These are phyloP conservation scores for Aythya fuligula DNA, from an alignment of 2,797 vertebrate genomes.

Conservation along the genomic window DNA sequence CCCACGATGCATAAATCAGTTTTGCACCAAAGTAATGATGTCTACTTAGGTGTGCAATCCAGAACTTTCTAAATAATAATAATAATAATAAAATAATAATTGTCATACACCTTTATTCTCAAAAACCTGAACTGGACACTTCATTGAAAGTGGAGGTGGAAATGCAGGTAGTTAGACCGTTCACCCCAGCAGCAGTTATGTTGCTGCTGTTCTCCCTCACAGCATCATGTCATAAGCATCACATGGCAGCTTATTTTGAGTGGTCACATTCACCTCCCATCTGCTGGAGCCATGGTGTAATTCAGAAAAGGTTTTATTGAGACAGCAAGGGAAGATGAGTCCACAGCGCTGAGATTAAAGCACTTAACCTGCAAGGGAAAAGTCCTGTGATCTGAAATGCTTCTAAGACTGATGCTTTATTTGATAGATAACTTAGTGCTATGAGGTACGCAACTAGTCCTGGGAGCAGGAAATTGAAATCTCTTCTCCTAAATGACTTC, in stretches of 20 bases:
- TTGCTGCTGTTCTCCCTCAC: background rate
- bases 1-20: fast-evolving
- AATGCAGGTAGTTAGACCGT: background rate
- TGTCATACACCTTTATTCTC: background rate
- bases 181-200: background rate
- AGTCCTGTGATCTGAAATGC: background rate
- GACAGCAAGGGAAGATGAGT: background rate
- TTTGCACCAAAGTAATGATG: background rate
- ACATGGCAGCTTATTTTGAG: background rate
- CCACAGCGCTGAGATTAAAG: background rate
- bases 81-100: too few species aligned
- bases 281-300: background rate
- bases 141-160: background rate
- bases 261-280: background rate
- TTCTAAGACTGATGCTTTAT: background rate
- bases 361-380: background rate
- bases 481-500: background rate
- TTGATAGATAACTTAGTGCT: background rate
- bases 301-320: background rate
- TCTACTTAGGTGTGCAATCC: background rate
- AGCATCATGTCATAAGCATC: background rate
- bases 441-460: background rate
- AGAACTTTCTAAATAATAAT: background rate
- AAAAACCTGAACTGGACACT: background rate
- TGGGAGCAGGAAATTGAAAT: background rate